These are phyloP conservation scores for Alligator sinensis DNA, from an alignment of 2,113 vertebrate genomes.

Conservation along the genomic window DNA sequence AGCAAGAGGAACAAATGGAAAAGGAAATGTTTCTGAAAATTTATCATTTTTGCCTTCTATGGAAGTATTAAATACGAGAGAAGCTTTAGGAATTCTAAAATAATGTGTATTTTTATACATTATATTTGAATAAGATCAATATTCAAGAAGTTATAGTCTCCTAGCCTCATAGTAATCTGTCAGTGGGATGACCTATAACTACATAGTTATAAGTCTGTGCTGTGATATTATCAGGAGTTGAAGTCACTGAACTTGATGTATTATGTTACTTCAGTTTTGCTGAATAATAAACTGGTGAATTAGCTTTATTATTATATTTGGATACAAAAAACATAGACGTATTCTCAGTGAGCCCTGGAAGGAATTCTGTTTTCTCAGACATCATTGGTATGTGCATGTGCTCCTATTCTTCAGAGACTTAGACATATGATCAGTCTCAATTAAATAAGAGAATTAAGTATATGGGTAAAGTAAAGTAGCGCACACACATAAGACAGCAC, in stretches of 20 bases:
- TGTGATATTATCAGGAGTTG: background rate
- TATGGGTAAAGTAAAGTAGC: too few species aligned
- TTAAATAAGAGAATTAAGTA: background rate
- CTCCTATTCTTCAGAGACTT: background rate
- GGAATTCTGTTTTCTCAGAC: too few species aligned
- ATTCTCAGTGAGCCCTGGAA: background rate
- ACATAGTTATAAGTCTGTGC: too few species aligned
- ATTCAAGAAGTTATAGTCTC: background rate
- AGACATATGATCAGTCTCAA: background rate
- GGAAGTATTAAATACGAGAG: background rate
- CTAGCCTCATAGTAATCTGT: background rate
- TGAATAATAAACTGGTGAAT: background rate
- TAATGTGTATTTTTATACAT: background rate
- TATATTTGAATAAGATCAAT: background rate
- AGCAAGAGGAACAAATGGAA: background rate
- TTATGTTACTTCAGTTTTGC: background rate
- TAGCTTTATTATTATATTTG: background rate
- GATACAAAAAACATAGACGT: rapidly evolving
- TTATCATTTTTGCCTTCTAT: background rate
- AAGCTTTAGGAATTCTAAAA: background rate
- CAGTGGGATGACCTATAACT: rapidly evolving
- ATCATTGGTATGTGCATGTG: background rate
- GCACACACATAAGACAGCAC: too few species aligned
- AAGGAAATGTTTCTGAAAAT: background rate
- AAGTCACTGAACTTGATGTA: background rate